Conservation (phyloP, 37 sponge, comb jelly and placozoan species). For the Hormiphora californensis region DNA sequence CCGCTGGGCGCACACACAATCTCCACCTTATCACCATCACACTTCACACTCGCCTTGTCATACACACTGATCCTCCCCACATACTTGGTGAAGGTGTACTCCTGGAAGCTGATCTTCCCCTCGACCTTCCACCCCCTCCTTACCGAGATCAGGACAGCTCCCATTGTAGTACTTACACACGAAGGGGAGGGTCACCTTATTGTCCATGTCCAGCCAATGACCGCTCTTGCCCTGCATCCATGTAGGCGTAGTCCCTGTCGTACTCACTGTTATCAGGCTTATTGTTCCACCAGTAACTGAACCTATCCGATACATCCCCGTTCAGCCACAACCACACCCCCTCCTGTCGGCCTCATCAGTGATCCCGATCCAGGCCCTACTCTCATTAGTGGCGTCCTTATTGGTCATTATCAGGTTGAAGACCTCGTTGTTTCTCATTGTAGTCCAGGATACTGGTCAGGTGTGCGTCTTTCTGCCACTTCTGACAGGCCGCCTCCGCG, state of each 20-base stretch:
- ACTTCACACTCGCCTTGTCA: constrained; percentile 32
- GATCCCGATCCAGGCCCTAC: constrained; percentile 40
- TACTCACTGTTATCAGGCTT: constrained; percentile 4
- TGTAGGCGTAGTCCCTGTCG: constrained; percentile 44
- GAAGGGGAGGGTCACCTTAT: constrained; percentile 1
- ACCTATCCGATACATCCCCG: constrained; percentile 21
- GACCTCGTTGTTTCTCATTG: constrained; percentile 1
- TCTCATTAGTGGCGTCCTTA: background rate
- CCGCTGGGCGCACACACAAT: constrained; percentile 42
- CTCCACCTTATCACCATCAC: background rate
- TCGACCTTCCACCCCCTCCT: too few species aligned
- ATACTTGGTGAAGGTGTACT: background rate
- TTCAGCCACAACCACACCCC: constrained; percentile 22
- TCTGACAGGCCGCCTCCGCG: background rate
- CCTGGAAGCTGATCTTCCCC: too few species aligned
- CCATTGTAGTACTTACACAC: constrained; percentile 53
- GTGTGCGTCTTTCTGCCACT: background rate
- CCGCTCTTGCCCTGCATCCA: constrained; percentile 25
- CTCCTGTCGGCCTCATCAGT: constrained; percentile 9
- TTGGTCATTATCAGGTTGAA: constrained; percentile 24
- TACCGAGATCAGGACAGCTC: constrained; percentile 9
- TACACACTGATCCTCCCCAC: background rate
- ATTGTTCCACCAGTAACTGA: constrained; percentile 40
- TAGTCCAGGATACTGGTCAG: constrained; percentile 6
- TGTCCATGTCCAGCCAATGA: constrained; percentile 37